Base-by-base conservation (phyloP, 2,888 invertebrate genomes). In the Athalia cordata region DNA sequence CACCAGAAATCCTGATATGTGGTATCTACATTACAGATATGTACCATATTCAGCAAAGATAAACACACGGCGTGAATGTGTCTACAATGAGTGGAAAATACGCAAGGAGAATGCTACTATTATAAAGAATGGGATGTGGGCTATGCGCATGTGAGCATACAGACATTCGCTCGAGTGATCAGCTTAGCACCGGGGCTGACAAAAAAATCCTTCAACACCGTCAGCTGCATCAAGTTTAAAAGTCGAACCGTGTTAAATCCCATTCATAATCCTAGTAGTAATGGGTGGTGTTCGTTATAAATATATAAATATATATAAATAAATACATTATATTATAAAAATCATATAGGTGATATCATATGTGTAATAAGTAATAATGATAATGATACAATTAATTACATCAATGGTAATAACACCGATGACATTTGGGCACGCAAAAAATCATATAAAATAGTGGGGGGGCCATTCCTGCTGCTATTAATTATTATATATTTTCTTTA, bases 261-360 rank as follows among this genome's bases (percentile, higher is more conserved):
- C 87, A 87, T 89, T 89, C 89, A 87, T 89, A 89, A 89, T 90
- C 88, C 87, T 88, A 88, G 88, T 89, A 90, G 87, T 87, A 87
- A 86, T 88, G 89, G 88, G 88, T 86, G 89, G 88, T 90, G 89
- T 89, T 89, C 89, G 88, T 90, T 89, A 89, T 89, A 89, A 87
- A 89, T 89, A 89, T 87, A 89, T 87, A 88, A 84, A 86, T 86
- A 86, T 84, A 84, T 81, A 85, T 82, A 82, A 79, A 83, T 83
- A 82, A 87, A 87, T 88, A 88, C 84, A 87, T 86, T 86, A 87
- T 85, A 85, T 84, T 85, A 86, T 86, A 84, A 75, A 62, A 89
- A 88, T 89, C 87, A 87, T 88, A 88, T 87, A 85, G 84, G 68
- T 84, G 84, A 87, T 88, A 89, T 88, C 88, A 88, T 89, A 88